A percentile compares a stretch with the other conserved stretches of the same genome.
Conservation (phyloP, 2,797 vertebrate species). For the Spizella passerina region DNA sequence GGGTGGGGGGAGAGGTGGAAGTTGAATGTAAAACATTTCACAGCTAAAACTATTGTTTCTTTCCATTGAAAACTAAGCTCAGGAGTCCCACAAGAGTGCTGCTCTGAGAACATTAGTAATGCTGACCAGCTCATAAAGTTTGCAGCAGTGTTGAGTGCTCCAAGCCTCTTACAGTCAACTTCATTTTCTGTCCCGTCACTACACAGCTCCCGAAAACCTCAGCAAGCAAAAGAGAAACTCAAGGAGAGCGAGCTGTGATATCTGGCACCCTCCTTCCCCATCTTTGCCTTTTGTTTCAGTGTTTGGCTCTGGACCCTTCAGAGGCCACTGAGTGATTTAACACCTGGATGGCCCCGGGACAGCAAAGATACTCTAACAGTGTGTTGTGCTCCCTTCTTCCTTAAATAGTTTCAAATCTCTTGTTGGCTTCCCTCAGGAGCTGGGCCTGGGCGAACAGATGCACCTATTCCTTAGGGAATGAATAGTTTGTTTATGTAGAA, state of each 20-base stretch:
- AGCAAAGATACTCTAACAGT: background rate
- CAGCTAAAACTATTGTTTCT: conserved; percentile 43
- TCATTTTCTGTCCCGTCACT: background rate
- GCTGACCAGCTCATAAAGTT: conserved; percentile 51
- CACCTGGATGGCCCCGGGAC: conserved; percentile 57
- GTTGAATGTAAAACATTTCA: conserved; percentile 40
- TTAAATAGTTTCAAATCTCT: conserved; percentile 16
- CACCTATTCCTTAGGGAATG: conserved; percentile 53
- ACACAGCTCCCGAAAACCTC: conserved; percentile 11
- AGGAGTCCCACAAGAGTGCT: conserved; percentile 12
- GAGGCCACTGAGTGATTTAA: conserved; percentile 48
- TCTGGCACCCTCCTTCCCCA: background rate
- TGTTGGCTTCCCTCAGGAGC: conserved; percentile 39
- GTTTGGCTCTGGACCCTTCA: background rate
- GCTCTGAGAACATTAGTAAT: conserved; percentile 35
- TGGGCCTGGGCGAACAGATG: conserved; percentile 27
- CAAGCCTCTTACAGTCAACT: conserved; percentile 39
- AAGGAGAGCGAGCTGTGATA: background rate
- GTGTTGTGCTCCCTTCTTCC: conserved; percentile 11
- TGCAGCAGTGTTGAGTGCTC: conserved; percentile 36
- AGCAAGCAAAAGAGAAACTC: background rate
- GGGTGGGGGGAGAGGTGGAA: background rate
- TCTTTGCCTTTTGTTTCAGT: conserved; percentile 34
- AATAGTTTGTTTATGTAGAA: conserved; percentile 60
- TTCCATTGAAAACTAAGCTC: conserved; percentile 33